phyloP scores from a whole-genome alignment of 2,113 vertebrate species.

The Salvator merianae region DNA sequence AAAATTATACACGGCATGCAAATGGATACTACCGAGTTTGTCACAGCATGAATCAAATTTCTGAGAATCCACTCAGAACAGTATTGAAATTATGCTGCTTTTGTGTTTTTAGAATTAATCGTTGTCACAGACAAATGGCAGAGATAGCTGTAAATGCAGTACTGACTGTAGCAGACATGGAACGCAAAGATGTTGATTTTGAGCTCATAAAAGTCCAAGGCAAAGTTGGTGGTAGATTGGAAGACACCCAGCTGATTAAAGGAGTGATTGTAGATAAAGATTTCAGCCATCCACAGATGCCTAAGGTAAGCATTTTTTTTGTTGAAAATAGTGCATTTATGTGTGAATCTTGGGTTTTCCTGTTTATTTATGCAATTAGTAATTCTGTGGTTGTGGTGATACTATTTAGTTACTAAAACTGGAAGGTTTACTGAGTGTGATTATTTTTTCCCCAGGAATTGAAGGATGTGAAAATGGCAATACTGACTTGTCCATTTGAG shows the following conservation, averaged over 20 bases:
- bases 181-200: slow-evolving; percentile 97
- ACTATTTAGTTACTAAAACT: background rate
- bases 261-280: slow-evolving; percentile 98
- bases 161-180: slow-evolving; percentile 94
- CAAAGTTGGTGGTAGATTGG: slow-evolving; percentile 95
- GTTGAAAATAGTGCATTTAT: rapidly evolving
- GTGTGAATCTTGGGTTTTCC: background rate
- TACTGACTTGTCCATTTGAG: slow-evolving; percentile 97
- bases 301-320: slow-evolving; percentile 80
- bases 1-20: background rate
- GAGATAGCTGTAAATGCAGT: slow-evolving; percentile 95
- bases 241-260: slow-evolving; percentile 95
- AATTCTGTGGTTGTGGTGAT: background rate
- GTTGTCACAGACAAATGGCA: slow-evolving; percentile 97
- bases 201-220: slow-evolving; percentile 99
- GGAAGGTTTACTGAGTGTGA: background rate
- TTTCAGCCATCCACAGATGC: slow-evolving; percentile 99
- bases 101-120: slow-evolving; percentile 85
- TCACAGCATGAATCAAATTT: background rate
- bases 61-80: background rate
- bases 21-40: background rate
- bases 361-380: background rate
- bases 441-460: slow-evolving; percentile 74
- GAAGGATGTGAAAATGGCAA: slow-evolving; percentile 92
- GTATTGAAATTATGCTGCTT: background rate